These are phyloP conservation scores for Amiota mariae DNA, from an alignment of 2,888 invertebrate genomes.

Conservation along the genomic window DNA sequence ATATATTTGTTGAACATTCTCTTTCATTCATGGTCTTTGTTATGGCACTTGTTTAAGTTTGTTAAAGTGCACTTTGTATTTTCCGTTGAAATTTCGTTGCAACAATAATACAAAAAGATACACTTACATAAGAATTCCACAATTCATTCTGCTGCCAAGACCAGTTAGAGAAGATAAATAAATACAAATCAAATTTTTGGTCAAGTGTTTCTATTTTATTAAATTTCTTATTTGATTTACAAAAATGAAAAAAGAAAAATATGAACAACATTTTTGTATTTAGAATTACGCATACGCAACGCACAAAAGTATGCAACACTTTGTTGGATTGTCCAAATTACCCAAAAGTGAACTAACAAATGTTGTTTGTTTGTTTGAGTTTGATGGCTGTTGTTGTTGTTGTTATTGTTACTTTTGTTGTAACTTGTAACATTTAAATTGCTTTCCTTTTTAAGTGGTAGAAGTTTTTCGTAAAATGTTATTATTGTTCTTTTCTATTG, in stretches of 20 bases:
- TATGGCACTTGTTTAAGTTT: not conserved
- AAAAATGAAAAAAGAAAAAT: slow-evolving; percentile 3
- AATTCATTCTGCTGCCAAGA: not conserved
- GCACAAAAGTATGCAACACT: slow-evolving; percentile 51
- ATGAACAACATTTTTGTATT: not conserved
- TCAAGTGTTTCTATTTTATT: slow-evolving; percentile 20
- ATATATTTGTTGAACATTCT: not conserved
- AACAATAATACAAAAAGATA: too few species aligned
- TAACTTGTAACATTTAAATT: slow-evolving; percentile 35
- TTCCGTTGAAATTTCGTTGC: not conserved
- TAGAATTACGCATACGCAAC: slow-evolving; percentile 19
- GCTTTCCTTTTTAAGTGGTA: slow-evolving; percentile 38
- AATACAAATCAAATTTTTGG: slow-evolving; percentile 1
- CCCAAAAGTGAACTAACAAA: too few species aligned
- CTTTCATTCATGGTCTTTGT: not conserved
- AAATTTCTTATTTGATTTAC: not conserved
- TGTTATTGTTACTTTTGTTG: slow-evolving; percentile 36
- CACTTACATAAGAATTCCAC: too few species aligned
- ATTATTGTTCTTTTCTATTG: not conserved
- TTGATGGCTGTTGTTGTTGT: slow-evolving; percentile 29
- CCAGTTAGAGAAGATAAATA: not conserved
- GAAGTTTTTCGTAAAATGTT: slow-evolving; percentile 15
- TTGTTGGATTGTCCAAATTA: not conserved
- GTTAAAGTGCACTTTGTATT: slow-evolving; percentile 20
- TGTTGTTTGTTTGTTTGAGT: slow-evolving; percentile 2